A percentile compares a stretch with the other conserved stretches of the same genome.
These are phyloP conservation scores for Pica pica DNA, from an alignment of 2,113 vertebrate species.

Conservation along the genomic window DNA sequence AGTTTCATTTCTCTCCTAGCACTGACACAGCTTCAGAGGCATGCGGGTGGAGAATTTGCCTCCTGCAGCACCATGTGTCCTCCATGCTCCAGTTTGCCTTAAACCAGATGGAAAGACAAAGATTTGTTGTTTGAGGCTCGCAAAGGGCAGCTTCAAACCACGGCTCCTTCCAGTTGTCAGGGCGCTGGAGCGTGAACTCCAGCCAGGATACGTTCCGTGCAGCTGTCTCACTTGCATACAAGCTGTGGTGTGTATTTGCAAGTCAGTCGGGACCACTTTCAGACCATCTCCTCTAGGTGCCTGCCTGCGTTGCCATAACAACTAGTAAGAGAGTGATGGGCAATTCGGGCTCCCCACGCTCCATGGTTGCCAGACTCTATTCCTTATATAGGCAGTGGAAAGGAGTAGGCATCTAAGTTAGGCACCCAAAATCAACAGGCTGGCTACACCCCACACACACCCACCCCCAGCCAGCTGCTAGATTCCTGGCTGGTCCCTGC, in stretches of 20 bases:
- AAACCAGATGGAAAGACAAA: neutral
- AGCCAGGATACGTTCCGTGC: neutral
- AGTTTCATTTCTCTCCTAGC: neutral
- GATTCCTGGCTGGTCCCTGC: neutral
- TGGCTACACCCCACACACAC: constrained; percentile 1
- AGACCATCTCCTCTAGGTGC: constrained; percentile 25
- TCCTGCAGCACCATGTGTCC: neutral
- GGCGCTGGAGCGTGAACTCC: neutral
- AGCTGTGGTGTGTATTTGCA: neutral
- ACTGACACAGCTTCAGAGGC: neutral
- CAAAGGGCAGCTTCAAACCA: neutral
- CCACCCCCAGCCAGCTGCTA: constrained; percentile 39
- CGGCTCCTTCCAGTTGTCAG: neutral
- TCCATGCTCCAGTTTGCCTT: neutral
- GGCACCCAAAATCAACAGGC: constrained; percentile 14
- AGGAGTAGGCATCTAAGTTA: constrained; percentile 20
- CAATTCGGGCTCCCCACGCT: constrained; percentile 38
- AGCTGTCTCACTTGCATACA: neutral
- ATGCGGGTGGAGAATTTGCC: neutral
- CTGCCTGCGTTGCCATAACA: constrained; percentile 12
- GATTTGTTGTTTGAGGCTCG: neutral
- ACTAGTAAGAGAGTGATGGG: constrained; percentile 42
- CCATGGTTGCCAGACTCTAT: constrained; percentile 18
- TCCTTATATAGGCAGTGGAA: constrained; percentile 48
- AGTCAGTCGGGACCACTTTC: neutral